Conservation (phyloP, 2,888 invertebrate genomes). For the Drosophila putrida region DNA sequence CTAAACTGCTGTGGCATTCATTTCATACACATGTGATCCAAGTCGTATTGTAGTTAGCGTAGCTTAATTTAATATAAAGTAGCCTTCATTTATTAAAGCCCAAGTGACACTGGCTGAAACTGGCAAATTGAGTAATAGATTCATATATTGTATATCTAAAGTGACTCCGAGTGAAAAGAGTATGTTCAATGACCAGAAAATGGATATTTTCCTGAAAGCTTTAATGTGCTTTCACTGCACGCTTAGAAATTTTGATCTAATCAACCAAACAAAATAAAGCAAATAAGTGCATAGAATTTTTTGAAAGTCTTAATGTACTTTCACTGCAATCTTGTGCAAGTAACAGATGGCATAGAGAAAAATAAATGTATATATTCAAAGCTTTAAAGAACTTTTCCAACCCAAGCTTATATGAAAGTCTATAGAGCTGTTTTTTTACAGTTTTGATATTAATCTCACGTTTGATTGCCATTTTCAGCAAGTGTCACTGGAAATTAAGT, state of each 20-base stretch:
- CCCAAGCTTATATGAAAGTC: neutral
- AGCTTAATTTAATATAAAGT: conserved; percentile 72
- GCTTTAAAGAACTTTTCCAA: neutral
- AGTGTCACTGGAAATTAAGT: conserved; percentile 38
- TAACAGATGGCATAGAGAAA: too few relatives aligned
- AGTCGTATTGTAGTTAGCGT: conserved; percentile 83
- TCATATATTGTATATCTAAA: neutral
- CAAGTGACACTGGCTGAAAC: conserved; percentile 45
- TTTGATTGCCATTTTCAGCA: conserved; percentile 22
- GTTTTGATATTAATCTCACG: conserved; percentile 3
- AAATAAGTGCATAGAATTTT: neutral
- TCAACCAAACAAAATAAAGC: neutral
- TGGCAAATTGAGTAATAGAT: conserved; percentile 14
- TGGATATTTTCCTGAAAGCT: neutral
- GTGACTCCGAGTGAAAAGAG: neutral
- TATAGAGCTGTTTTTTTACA: neutral
- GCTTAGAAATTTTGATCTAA: neutral
- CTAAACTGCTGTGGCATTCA: conserved; percentile 64
- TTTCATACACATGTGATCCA: conserved; percentile 83
- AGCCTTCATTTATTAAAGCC: conserved; percentile 50
- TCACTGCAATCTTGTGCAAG: too few relatives aligned
- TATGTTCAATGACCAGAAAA: neutral
- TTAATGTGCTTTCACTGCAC: neutral
- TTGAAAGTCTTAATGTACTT: neutral
- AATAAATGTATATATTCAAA: too few relatives aligned